Base-by-base conservation (phyloP, 1,140 invertebrate species). In the Choristoneura fumiferana region DNA sequence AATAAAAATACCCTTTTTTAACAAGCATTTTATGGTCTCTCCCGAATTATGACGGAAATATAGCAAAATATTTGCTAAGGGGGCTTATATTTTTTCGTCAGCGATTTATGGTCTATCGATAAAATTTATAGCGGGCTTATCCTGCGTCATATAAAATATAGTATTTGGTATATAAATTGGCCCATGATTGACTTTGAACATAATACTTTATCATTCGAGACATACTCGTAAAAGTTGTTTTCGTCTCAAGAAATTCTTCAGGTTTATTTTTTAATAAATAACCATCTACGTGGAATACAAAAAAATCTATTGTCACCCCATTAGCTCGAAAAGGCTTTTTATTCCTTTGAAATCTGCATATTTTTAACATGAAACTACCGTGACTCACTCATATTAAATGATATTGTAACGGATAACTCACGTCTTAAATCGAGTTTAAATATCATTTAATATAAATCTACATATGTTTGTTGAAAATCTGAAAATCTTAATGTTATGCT, bases 1-100 rank as follows among this genome's bases (percentile, higher is more conserved):
- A 18, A 49, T 49, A 49, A 49, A n/a, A 49, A 49, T 29, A 49
- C 43, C 43, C 43, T 49, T 49, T 49, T 49, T 49, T 49, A 29
- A 49, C 43, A 6, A 49, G 18, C 43, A 1, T 49, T 49, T 49
- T 49, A 49, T 49, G 22, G n/a, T 17, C 43, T 49, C 43, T 8
- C 22, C 22, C 4, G 43, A 29, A 49, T 29, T 22, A 29, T 13
- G n/a, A 3, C 9, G 10, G 18, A 49, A 49, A 49, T 49, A 29
- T 49, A 49, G 43, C 43, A 29, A 49, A 49, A 12, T 49, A 29
- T 49, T 45, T 45, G 40, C 40, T 45, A 45, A 29, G 22, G 18
- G 9, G 3, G 40, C 1, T 2, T 49, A 49, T 49, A 29, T 22
- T 43, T 17, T n/a, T 49, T 49, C 22, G 17, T 12, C 43, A 18